phyloP scores from a whole-genome alignment of 2,888 invertebrate genomes.

The Macrophya alboannulata region DNA sequence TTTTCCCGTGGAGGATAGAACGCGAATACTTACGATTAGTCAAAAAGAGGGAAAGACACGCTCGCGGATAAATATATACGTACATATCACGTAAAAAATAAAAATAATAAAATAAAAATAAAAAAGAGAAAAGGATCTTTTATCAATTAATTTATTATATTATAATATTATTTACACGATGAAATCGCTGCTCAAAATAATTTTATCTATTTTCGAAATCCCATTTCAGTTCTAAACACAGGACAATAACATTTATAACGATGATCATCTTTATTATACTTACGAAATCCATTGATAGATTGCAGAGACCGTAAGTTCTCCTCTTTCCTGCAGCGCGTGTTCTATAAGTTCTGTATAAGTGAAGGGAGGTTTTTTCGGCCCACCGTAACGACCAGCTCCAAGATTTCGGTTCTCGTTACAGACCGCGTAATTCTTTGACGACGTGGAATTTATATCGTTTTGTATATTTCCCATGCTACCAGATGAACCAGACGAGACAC shows the following conservation, averaged over 20 bases:
- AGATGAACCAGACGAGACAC: neutral
- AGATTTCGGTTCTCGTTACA: constrained; percentile 66
- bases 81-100: neutral
- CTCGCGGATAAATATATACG: constrained; percentile 6
- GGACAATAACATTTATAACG: neutral
- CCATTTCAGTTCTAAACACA: neutral
- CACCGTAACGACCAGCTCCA: constrained; percentile 76
- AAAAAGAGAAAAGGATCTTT: neutral
- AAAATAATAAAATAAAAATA: neutral
- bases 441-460: constrained; percentile 56
- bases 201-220: neutral
- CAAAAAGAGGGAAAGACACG: constrained; percentile 43
- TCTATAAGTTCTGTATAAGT: constrained; percentile 96
- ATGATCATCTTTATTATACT: constrained; percentile 80
- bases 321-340: constrained; percentile 91
- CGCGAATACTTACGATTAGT: constrained; percentile 9
- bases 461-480: constrained; percentile 58
- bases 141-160: neutral
- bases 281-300: constrained; percentile 97
- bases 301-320: constrained; percentile 94
- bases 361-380: constrained; percentile 91
- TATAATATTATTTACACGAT: constrained; percentile 1
- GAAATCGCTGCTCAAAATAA: neutral
- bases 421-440: constrained; percentile 52
- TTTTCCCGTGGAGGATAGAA: constrained; percentile 31